Conservation (phyloP, 2,888 invertebrate genomes). For the Epinotia brunnichana region DNA sequence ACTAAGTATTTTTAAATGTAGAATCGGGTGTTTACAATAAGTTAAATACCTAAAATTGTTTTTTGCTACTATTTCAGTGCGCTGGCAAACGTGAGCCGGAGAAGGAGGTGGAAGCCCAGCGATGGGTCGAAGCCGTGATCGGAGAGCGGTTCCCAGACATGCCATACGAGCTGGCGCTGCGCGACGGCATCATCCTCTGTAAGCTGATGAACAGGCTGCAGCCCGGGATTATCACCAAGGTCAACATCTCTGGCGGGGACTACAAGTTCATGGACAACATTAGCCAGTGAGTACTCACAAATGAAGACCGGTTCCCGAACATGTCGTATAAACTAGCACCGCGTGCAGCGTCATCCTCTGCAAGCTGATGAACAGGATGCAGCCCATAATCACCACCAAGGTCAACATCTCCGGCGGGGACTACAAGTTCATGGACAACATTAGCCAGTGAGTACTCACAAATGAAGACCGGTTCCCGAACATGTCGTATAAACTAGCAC, state of each 20-base stretch:
- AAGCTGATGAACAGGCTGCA: constrained; percentile 94
- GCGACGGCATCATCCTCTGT: constrained; percentile 93
- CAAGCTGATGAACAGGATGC: too few species aligned
- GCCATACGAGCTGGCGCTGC: constrained; percentile 90
- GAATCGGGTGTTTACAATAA: background rate
- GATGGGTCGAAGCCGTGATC: constrained; percentile 92
- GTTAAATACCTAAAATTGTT: too few species aligned
- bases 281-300: constrained; percentile 87
- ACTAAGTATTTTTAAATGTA: too few species aligned
- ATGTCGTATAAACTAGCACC: too few species aligned
- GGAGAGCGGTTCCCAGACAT: constrained; percentile 90
- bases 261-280: constrained; percentile 99
- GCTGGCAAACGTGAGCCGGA: constrained; percentile 91
- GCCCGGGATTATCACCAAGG: constrained; percentile 92
- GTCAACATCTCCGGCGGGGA: too few species aligned
- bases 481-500: too few species aligned
- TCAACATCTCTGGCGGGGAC: constrained; percentile 93
- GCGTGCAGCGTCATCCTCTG: too few species aligned
- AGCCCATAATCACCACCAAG: too few species aligned
- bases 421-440: too few species aligned
- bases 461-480: background rate
- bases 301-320: background rate
- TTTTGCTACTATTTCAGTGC: constrained; percentile 83
- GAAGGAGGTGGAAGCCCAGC: constrained; percentile 91
- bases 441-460: too few species aligned